These are phyloP conservation scores for Mesorhabditis sp. DNA, from an alignment of 2,888 invertebrate genomes.

Conservation along the genomic window DNA sequence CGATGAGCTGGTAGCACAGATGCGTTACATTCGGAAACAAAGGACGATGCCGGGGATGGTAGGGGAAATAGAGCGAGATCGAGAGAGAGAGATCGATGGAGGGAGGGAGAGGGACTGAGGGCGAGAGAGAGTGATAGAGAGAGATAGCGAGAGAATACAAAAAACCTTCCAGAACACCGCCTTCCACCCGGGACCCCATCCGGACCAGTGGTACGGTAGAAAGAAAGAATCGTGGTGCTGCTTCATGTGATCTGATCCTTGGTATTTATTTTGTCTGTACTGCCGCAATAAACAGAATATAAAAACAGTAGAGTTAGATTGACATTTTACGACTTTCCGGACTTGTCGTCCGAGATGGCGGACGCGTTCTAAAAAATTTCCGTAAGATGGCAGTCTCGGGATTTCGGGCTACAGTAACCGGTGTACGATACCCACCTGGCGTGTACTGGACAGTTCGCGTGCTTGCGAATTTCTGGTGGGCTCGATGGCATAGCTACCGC, in stretches of 20 bases:
- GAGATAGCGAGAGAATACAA: not conserved
- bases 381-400: too few species aligned
- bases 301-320: too few species aligned
- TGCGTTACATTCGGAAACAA: not conserved
- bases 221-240: slow-evolving; percentile 2
- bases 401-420: too few species aligned
- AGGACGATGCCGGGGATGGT: not conserved
- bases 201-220: not conserved
- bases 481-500: not conserved
- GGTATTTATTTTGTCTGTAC: too few species aligned
- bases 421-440: not conserved
- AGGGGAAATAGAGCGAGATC: not conserved
- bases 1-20: not conserved
- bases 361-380: too few species aligned
- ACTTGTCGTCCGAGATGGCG: too few species aligned
- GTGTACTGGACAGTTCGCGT: not conserved
- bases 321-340: too few species aligned
- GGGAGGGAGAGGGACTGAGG: too few species aligned
- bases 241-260: not conserved
- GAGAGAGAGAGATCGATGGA: not conserved
- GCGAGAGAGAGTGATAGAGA: too few species aligned
- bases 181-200: not conserved
- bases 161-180: not conserved
- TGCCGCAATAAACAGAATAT: too few species aligned
- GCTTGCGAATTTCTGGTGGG: not conserved